Evolutionary conservation across 2,888 invertebrate species (phyloP).

Genomic region (Kryphioiulus occultus): DNA sequence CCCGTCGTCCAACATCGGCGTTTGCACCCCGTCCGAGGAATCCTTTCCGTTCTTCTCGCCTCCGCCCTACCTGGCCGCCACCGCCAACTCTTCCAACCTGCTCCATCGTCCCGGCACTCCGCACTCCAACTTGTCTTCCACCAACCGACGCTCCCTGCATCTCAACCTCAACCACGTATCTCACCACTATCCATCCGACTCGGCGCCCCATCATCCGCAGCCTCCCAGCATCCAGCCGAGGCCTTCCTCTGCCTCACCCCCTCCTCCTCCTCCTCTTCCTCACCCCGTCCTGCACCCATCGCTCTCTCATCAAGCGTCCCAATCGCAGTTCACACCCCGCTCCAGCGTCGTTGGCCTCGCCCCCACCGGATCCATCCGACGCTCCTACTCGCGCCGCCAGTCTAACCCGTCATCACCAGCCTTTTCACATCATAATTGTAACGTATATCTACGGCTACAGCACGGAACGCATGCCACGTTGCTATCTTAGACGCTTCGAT

Average conservation of each 20-base stretch:
- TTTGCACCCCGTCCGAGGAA: constrained; percentile 68
- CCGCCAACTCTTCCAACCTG: constrained; percentile 47
- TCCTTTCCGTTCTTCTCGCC: constrained; percentile 87
- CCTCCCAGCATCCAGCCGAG: background rate
- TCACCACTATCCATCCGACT: constrained; percentile 49
- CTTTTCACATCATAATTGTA: constrained; percentile 92
- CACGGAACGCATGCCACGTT: background rate
- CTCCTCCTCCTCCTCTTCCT: constrained; percentile 65
- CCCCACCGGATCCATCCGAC: constrained; percentile 51
- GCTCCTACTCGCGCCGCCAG: constrained; percentile 65
- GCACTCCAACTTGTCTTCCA: constrained; percentile 51
- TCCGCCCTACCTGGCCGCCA: constrained; percentile 68
- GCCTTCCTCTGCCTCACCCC: constrained; percentile 60
- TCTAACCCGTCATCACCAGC: constrained; percentile 77
- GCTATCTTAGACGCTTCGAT: background rate
- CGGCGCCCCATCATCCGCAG: constrained; percentile 23
- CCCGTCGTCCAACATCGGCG: constrained; percentile 67
- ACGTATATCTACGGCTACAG: constrained; percentile 59
- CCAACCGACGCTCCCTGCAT: constrained; percentile 52
- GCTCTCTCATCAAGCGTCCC: constrained; percentile 60
- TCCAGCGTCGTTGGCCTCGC: constrained; percentile 52
- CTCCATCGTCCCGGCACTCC: constrained; percentile 54
- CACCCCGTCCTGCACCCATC: constrained; percentile 58
- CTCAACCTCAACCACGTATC: constrained; percentile 50
- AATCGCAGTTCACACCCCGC: constrained; percentile 52